Base-by-base conservation (phyloP, 2,113 vertebrate species). In the Hippocampus mohnikei region DNA sequence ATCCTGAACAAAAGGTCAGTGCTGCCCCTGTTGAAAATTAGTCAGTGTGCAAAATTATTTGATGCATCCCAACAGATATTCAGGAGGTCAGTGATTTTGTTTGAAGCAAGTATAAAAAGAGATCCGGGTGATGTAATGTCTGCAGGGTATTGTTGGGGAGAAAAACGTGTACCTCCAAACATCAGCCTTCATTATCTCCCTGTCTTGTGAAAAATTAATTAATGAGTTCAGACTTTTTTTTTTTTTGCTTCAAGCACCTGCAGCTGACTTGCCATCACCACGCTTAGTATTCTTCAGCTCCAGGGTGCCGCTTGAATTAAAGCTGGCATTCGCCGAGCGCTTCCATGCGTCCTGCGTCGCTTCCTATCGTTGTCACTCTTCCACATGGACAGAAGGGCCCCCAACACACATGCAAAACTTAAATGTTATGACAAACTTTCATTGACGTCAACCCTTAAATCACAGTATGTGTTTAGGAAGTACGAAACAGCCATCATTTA, bases 1-100 rank as follows among this genome's bases (percentile, higher is more conserved):
- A 75, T 59, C 67, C 67, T 70, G 63, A 83, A 81, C 71, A 56
- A 86, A 82, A 82, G 84, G 80, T 89, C 84, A 86, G n/a, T 20
- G 55, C 29, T 27, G 76, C 61, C 52, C 44, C 16, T 18, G 48
- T 81, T 75, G 67, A 80, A 85, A 87, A 84, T 84, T 74, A 81
- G 69, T 70, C 52, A 0, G 8, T 46, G 42, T 50, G 55, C 62
- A 9, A 12, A 9, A 6, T 16, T 44, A 25, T 65, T 44, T 42
- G 63, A 65, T 25, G 23, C 41, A 46, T 46, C 13, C 8, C 41
- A 65, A 15, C n/a, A 9, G 41, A 15, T 64, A 44, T 25, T 64
- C 40, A 64, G 23, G 40, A 46, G 62, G 62, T 65, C 41, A 65
- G 16, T 44, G 7, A 25, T 65, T 46, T 25, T 46, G 12, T 13